Evolutionary conservation across 2,888 invertebrate species (phyloP), one percentile per base, ranked within the genome.

Genomic region (Acanthacorydalis orientalis): DNA sequence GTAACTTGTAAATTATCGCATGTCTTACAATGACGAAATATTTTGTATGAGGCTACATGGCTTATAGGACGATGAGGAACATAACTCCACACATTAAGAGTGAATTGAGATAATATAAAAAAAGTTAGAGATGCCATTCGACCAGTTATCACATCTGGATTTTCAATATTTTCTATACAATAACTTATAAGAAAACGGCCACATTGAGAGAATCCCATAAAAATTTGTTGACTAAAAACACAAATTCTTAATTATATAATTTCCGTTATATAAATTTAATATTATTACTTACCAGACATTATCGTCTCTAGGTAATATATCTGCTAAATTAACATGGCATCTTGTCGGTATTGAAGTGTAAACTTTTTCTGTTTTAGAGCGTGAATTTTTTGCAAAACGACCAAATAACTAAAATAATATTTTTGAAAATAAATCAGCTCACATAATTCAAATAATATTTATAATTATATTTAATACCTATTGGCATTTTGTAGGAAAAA

Each of bases 201-300:
- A 64, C 92, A 92, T 57, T 88, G 83, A n/a, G 90, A 89, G 60
- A 93, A 83, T 7, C 95, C 95, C 82, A 95, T 87, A 61, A 90
- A 88, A 53, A 92, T 80, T 64, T 93, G 91, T 54, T 89, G 88
- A 53, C 90, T 89, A 56, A 15, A 68, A 67, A 23, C 23, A 23
- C 6, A 23, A 23, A 23, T 23, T 6, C 2, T 6, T 23, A n/a
- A n/a, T 12, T 10, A 39, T 34, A 14, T 43, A 12, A 46, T 41
- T 51, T 49, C 48, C 43, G 47, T 51, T 32, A 44, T 46, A 41
- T 11, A 40, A 39, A 14, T 8, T 12, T 10, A 14, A 14, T 37
- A 37, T 37, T 37, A 35, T 31, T 45, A 59, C 61, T 60, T 57
- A 63, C 63, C 59, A 53, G 42, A 54, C 53, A 48, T 60, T 58